Base-by-base conservation (phyloP, 2,113 vertebrate species). In the Psilopogon haemacephalus region DNA sequence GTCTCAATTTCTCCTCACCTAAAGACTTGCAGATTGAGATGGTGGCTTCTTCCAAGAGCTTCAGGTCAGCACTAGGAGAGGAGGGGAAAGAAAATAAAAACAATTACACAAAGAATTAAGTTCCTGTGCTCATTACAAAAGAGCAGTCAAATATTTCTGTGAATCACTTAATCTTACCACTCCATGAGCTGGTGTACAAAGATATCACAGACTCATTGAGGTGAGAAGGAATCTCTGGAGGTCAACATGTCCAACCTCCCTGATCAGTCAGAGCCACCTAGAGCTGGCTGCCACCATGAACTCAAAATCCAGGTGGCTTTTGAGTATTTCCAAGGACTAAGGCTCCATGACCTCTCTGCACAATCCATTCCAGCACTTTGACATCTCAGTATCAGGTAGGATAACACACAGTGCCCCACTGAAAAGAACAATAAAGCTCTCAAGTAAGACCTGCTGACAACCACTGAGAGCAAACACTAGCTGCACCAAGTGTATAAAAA, bases 1-100 rank as follows among this genome's bases (percentile, higher is more conserved):
- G 28, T 16, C 18, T 74, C 21, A 52, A 33, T 1, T 7, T 70
- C 98, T 79, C 98, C 98, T 79, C 98, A 99, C 99, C 98, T 96
- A 99, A 97, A 94, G 97, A 98, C 95, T 98, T 99, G 97, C 98
- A 99, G 85, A 99, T 95, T 2, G 98, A 98, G 94, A 98, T 67
- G 27, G 99, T 98, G 12, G 98, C 98, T 95, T 99, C 99, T 94
- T 99, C 99, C 96, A 99, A 90, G 37, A 99, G 97, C 96, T 99
- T 99, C 54, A 99, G 97, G 86, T 99, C 99, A 40, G 98, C 97
- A 85, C 99, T 99, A 92, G 56, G 28, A 3, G 40, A 6, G 30
- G 6, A 8, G 11, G 62, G 27, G 7, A 42, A 64, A 90, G 32
- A 86, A 85, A 38, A 90, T 13, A 82, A 21, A 88, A 69, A 56